Evolutionary conservation across 2,113 vertebrate species (phyloP).

Genomic region (Regulus satrapa): DNA sequence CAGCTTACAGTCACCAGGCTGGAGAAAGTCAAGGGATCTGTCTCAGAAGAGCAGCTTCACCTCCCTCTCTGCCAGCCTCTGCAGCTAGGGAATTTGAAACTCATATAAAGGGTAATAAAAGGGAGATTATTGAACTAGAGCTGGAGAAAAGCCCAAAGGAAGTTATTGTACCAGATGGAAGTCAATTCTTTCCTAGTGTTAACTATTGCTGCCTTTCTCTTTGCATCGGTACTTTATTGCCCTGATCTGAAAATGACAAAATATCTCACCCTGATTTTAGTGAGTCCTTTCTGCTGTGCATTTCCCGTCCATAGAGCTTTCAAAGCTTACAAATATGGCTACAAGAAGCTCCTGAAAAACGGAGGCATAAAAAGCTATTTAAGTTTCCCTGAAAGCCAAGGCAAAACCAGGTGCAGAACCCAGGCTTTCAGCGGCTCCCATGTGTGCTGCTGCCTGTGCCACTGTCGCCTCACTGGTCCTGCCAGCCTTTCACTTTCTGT

Average conservation of each 20-base stretch:
- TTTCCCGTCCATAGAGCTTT: not conserved
- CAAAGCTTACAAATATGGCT: not conserved
- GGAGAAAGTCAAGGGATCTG: not conserved
- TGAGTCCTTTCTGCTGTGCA: not conserved
- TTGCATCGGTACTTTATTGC: not conserved
- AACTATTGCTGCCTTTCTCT: not conserved
- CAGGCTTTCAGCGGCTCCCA: not conserved
- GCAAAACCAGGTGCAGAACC: not conserved
- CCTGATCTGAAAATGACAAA: not conserved
- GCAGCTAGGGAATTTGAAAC: slow-evolving; percentile 33
- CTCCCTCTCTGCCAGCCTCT: not conserved
- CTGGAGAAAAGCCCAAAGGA: slow-evolving; percentile 41
- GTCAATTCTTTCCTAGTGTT: not conserved
- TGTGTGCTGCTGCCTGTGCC: not conserved
- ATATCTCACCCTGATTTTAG: not conserved
- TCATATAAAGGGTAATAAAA: slow-evolving; percentile 40
- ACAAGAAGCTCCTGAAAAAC: not conserved
- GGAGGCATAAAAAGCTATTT: not conserved
- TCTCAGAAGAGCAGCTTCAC: slow-evolving; percentile 23
- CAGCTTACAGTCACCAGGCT: not conserved
- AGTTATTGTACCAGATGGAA: slow-evolving; percentile 26
- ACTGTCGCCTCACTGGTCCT: accelerated
- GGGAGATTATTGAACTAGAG: slow-evolving; percentile 39
- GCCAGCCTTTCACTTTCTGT: slow-evolving; percentile 42
- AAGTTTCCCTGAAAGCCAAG: not conserved